Percentiles rank a stretch among this genome's conserved stretches.
These are phyloP conservation scores for Calvadosia cruxmelitensis DNA, from an alignment of 30 jellyfish, hydroid and myxozoan species.

Conservation along the genomic window DNA sequence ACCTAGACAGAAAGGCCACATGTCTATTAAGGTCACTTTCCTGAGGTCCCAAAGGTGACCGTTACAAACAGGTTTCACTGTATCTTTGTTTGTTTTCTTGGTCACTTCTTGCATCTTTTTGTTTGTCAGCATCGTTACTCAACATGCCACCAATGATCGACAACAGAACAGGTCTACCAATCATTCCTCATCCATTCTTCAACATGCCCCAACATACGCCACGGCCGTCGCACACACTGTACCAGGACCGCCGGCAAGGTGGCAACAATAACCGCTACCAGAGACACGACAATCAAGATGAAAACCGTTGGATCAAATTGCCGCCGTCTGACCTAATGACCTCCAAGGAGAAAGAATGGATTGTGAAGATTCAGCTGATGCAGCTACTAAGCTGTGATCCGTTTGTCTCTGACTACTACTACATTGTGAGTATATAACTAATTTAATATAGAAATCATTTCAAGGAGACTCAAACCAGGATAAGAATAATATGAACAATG, in stretches of 20 bases:
- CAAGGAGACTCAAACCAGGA: too few species aligned
- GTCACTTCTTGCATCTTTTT: too few species aligned
- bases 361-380: slow-evolving; percentile 72
- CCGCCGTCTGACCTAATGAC: slow-evolving; percentile 85
- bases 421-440: slow-evolving; percentile 68
- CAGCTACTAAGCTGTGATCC: slow-evolving; percentile 60
- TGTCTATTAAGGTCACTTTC: not conserved
- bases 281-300: not conserved
- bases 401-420: slow-evolving; percentile 56
- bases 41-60: not conserved
- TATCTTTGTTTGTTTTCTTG: too few species aligned
- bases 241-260: slow-evolving; percentile 3
- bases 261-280: slow-evolving; percentile 7
- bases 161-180: not conserved
- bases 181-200: not conserved
- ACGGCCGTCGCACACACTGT: slow-evolving; percentile 6
- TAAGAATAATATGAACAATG: too few species aligned
- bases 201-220: not conserved
- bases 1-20: not conserved
- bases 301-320: slow-evolving; percentile 36
- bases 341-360: slow-evolving; percentile 89
- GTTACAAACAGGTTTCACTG: not conserved
- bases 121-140: not conserved
- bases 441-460: too few species aligned
- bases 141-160: not conserved